Conservation (phyloP, 1,140 invertebrate species). For the Apis cerana region DNA sequence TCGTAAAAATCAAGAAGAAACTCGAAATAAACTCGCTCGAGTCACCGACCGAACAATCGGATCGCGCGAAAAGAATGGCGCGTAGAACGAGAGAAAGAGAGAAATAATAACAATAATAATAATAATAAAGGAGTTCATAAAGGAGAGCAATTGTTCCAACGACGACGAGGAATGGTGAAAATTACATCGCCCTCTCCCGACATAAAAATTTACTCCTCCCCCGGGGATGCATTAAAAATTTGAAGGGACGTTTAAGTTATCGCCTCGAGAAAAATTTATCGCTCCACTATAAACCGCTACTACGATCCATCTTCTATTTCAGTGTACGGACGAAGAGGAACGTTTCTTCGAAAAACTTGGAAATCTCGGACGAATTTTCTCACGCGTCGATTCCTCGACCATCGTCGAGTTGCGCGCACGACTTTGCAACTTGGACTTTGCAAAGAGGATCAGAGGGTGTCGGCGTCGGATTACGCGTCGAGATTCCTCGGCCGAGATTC, state of each 20-base stretch:
- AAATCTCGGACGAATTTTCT: too few relatives aligned
- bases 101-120: too few relatives aligned
- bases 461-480: conserved; percentile 52
- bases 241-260: conserved; percentile 3
- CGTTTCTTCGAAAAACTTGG: not conserved
- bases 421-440: conserved; percentile 35
- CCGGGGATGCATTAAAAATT: not conserved
- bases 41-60: too few relatives aligned
- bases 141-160: not conserved
- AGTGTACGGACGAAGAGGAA: too few relatives aligned
- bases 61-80: too few relatives aligned
- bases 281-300: not conserved
- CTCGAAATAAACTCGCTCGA: too few relatives aligned
- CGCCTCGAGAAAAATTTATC: not conserved
- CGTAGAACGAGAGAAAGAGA: too few relatives aligned
- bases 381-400: too few relatives aligned
- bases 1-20: too few relatives aligned
- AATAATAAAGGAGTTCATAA: not conserved
- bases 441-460: conserved; percentile 59
- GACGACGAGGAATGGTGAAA: not conserved
- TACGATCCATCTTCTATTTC: not conserved
- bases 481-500: conserved; percentile 15
- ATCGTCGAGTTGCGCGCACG: too few relatives aligned
- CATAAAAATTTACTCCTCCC: conserved; percentile 30
- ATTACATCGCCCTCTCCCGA: not conserved